Evolutionary conservation across 2,113 vertebrate genomes (phyloP).

Genomic region (Cryptotis parvus): DNA sequence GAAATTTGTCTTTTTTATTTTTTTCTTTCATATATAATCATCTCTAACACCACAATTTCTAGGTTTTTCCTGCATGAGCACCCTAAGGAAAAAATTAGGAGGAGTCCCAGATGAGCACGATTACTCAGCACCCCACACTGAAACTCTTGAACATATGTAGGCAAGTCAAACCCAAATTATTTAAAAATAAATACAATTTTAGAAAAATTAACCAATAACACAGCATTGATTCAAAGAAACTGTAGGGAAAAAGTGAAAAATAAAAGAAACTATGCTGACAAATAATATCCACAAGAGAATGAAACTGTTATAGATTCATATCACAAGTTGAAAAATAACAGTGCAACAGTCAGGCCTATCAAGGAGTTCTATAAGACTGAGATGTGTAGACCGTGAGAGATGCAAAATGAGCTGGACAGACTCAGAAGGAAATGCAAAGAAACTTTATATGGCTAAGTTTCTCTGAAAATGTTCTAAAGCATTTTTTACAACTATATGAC

Average conservation of each 20-base stretch:
- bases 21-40: slow-evolving; percentile 33
- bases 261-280: not conserved
- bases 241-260: not conserved
- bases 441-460: not conserved
- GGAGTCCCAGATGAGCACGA: not conserved
- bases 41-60: not conserved
- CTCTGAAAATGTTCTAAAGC: too few species aligned
- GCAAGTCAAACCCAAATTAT: slow-evolving; percentile 9
- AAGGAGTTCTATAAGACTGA: not conserved
- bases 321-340: not conserved
- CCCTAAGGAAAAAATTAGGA: not conserved
- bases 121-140: not conserved
- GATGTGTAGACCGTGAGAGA: not conserved
- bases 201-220: not conserved
- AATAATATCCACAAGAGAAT: slow-evolving; percentile 16
- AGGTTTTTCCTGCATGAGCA: not conserved
- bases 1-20: not conserved
- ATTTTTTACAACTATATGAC: too few species aligned
- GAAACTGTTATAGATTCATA: not conserved
- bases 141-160: not conserved
- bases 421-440: not conserved
- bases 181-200: not conserved
- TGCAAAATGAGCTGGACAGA: not conserved
- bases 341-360: not conserved
- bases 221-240: not conserved